phyloP scores from a whole-genome alignment of 1,140 invertebrate genomes.

The Bombus balteatus region DNA sequence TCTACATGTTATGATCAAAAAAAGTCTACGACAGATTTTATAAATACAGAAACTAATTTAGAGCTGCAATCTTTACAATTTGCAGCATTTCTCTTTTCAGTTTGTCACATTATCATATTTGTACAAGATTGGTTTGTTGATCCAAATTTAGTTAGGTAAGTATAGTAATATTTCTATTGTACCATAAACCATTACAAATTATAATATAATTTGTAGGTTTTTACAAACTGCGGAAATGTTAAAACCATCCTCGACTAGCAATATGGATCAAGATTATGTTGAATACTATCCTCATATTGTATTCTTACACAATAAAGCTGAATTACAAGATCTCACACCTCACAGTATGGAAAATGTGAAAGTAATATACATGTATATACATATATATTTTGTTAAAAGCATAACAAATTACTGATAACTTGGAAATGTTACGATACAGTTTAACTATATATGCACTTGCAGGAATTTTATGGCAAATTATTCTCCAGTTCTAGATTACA shows the following conservation, averaged over 20 bases:
- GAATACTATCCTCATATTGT: constrained; percentile 91
- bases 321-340: constrained; percentile 87
- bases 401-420: constrained; percentile 52
- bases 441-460: constrained; percentile 62
- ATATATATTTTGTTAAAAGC: constrained; percentile 30
- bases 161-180: neutral
- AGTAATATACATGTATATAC: constrained; percentile 69
- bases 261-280: constrained; percentile 85
- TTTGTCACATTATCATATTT: constrained; percentile 94
- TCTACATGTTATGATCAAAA: constrained; percentile 82
- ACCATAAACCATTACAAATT: neutral
- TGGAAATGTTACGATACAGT: neutral
- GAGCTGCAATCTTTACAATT: constrained; percentile 91
- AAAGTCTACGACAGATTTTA: constrained; percentile 84
- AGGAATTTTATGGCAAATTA: constrained; percentile 85
- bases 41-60: constrained; percentile 85
- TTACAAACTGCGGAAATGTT: constrained; percentile 93
- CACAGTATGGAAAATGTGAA: constrained; percentile 87
- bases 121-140: constrained; percentile 94
- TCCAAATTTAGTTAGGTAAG: constrained; percentile 87
- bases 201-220: constrained; percentile 84
- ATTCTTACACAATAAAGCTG: constrained; percentile 90
- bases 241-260: constrained; percentile 89
- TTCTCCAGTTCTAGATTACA: constrained; percentile 89
- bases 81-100: constrained; percentile 91